Evolutionary conservation across 2,113 vertebrate genomes (phyloP), one percentile per base, ranked within the genome.

Genomic region (Vulpes vulpes): DNA sequence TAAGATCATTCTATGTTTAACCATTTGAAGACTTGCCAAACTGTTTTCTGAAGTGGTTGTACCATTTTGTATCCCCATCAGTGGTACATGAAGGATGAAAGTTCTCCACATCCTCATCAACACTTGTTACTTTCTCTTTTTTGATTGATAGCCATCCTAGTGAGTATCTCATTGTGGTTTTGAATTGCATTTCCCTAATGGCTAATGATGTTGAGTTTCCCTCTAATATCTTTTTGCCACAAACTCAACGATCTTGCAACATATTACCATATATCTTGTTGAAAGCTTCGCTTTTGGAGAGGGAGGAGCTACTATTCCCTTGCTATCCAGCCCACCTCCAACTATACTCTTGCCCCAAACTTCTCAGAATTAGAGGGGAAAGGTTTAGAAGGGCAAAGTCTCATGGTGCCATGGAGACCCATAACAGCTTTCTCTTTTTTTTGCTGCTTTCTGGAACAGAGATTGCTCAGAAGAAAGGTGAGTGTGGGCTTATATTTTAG

Each of bases 111-210:
- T 71, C 43, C 17, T 62, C 2, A 8, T 1, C 49, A 93, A 73
- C 25, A 83, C 11, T 73, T 85, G n/a, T 89, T 97, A 73, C 65
- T 86, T 38, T 5, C 14, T 92, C 22, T 71, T 88, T 88, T 94
- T 92, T 35, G 2, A 89, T 89, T 89, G 43, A 30, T 78, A 64
- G 38, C 19, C 32, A 69, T 87, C 69, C 32, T 53, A 91, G 38
- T 55, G 20, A n/a, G 9, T 86, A 79, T 89, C 10, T 76, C 55
- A 57, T 43, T 89, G 51, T 82, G 49, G 2, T 80, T 83, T 96
- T 74, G 43, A 88, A 67, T 93, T 96, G 23, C 19, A 85, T 93
- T 94, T 97, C 22, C 32, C 60, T 96, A 59, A 93, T 85, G n/a
- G 49, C 53, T 89, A 89, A 86, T 81, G 23, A 81, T 80, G 25